Evolutionary conservation across 2,888 invertebrate genomes (phyloP).

Genomic region (Limnephilus lunatus): DNA sequence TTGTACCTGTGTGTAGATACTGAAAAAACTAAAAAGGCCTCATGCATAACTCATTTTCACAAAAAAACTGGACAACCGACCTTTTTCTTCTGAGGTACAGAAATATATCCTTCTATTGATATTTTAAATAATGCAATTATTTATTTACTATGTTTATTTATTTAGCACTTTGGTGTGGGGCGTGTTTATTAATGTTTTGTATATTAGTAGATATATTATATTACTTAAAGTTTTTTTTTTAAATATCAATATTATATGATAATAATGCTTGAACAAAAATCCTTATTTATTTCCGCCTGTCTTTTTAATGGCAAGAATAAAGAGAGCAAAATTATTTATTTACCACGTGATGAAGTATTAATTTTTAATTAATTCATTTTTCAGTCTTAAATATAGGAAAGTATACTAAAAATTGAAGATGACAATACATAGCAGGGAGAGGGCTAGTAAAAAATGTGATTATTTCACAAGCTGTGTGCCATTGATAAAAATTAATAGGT

Average conservation of each 20-base stretch:
- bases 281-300: not conserved
- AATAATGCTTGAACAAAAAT: not conserved
- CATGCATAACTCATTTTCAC: too few species aligned
- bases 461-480: slow-evolving; percentile 24
- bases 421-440: slow-evolving; percentile 23
- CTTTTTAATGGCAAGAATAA: too few species aligned
- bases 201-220: not conserved
- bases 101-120: not conserved
- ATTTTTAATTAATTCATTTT: not conserved
- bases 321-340: too few species aligned
- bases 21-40: too few species aligned
- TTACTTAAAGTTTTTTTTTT: not conserved
- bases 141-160: not conserved
- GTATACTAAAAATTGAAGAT: slow-evolving; percentile 18
- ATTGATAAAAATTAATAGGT: slow-evolving; percentile 21
- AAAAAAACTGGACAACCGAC: too few species aligned
- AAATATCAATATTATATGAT: not conserved
- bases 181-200: not conserved
- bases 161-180: not conserved
- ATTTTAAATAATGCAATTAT: not conserved
- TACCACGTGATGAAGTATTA: not conserved
- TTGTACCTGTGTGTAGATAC: too few species aligned
- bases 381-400: slow-evolving; percentile 25
- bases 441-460: not conserved
- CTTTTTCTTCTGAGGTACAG: too few species aligned